These are phyloP conservation scores for Leptopilina clavipes DNA, from an alignment of 1,140 invertebrate species.

Conservation along the genomic window DNA sequence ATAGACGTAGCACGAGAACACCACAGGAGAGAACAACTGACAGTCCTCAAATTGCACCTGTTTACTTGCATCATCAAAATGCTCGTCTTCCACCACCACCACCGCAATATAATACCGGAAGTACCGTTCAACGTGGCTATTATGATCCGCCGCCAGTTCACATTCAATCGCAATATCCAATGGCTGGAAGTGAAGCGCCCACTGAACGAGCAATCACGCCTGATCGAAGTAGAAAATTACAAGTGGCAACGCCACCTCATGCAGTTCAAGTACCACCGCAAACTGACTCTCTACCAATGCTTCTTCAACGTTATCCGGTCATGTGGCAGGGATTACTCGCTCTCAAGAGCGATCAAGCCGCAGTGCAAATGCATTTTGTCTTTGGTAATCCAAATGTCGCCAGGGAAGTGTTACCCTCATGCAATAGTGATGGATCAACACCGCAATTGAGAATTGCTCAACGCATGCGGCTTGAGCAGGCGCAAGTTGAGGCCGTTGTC, in stretches of 20 bases:
- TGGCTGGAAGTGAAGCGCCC: constrained; percentile 73
- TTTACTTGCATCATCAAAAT: constrained; percentile 77
- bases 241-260: constrained; percentile 82
- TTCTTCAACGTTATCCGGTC: constrained; percentile 91
- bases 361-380: constrained; percentile 98
- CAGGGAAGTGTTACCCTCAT: constrained; percentile 83
- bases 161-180: constrained; percentile 71
- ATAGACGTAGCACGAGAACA: constrained; percentile 78
- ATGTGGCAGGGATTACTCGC: constrained; percentile 97
- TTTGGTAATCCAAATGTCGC: constrained; percentile 93
- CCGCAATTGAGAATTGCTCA: constrained; percentile 93
- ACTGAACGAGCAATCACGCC: constrained; percentile 74
- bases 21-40: constrained; percentile 86
- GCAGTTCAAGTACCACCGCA: constrained; percentile 84
- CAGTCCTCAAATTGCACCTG: constrained; percentile 83
- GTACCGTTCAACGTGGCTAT: constrained; percentile 66
- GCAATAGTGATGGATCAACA: constrained; percentile 86
- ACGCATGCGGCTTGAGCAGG: constrained; percentile 95
- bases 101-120: constrained; percentile 65
- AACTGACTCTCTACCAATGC: constrained; percentile 85
- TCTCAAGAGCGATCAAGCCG: constrained; percentile 96
- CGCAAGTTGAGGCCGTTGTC: constrained; percentile 95
- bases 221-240: constrained; percentile 75
- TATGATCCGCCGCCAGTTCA: constrained; percentile 82
- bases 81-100: constrained; percentile 71